These are phyloP conservation scores for Macroteleia sp. DNA, from an alignment of 2,888 invertebrate species.

Conservation along the genomic window DNA sequence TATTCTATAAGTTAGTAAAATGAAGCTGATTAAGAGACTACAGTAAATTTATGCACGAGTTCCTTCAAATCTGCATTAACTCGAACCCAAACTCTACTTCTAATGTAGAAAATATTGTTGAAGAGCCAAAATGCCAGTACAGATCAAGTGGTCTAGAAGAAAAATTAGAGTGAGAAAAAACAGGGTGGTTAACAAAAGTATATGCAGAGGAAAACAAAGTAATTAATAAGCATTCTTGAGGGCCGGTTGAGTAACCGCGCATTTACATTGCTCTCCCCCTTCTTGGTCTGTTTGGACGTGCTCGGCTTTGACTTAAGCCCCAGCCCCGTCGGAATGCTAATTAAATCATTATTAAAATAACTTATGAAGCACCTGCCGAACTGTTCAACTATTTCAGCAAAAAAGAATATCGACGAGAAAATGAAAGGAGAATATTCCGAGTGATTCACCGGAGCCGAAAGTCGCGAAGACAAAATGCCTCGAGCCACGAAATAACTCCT, in stretches of 20 bases:
- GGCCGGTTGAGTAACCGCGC: conserved; percentile 67
- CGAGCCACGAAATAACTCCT: conserved; percentile 37
- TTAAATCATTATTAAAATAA: conserved; percentile 83
- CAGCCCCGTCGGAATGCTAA: conserved; percentile 80
- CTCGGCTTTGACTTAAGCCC: conserved; percentile 70
- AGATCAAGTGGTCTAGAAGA: conserved; percentile 34
- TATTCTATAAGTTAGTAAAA: too few relatives aligned
- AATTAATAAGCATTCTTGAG: conserved; percentile 80
- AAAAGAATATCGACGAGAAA: conserved; percentile 61
- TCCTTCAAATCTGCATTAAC: too few relatives aligned
- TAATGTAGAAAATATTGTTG: background rate
- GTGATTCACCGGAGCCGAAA: conserved; percentile 43
- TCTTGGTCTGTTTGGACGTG: conserved; percentile 65
- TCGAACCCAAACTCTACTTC: too few relatives aligned
- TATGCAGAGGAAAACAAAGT: conserved; percentile 63
- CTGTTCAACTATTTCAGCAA: conserved; percentile 70
- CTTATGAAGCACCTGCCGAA: conserved; percentile 72
- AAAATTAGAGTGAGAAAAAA: conserved; percentile 35
- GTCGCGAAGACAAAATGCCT: conserved; percentile 59
- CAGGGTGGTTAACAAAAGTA: conserved; percentile 26
- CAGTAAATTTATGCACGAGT: too few relatives aligned
- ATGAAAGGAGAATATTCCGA: conserved; percentile 64
- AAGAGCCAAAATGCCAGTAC: background rate
- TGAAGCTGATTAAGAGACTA: too few relatives aligned
- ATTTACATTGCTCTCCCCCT: conserved; percentile 66